Base-by-base conservation (phyloP, 2,797 vertebrate species). In the Sebastes kiyomatsui region DNA sequence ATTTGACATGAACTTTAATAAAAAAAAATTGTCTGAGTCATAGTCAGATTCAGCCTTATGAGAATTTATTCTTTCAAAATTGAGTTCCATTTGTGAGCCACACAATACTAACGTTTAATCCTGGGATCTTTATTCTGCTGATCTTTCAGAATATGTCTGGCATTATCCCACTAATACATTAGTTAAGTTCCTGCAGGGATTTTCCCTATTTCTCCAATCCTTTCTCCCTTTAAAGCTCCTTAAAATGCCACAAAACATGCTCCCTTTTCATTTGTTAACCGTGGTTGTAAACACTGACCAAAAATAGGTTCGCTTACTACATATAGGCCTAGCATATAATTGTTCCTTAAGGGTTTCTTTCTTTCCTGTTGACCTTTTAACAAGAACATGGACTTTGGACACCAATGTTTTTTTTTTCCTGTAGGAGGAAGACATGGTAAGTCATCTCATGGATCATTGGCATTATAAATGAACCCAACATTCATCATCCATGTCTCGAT, bases 181-280 rank as follows among this genome's bases (percentile, higher is more conserved):
- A 28, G 79, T 74, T 73, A 80, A 77, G 82, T 87, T 90, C 87
- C 67, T 79, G 62, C 7, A 18, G 42, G 80, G 80, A 93, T 91
- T 92, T 89, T 72, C 54, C 56, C 11, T 4, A 1, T 76, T 80
- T 61, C 35, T 69, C 42, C 27, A 77, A 83, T 72, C 82, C 76
- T 66, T 74, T 84, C 22, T 67, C 28, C 54, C 18, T 66, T 83
- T 80, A 90, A 92, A 92, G 30, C 89, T 79, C 46, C 85, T 91
- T 92, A 86, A 86, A 91, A 86, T 72, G 22, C 71, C 82, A 70
- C 65, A 80, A 83, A 80, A 56, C 35, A 27, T 18, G 16, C 59
- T 77, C 25, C 5, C 8, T 60, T 87, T 75, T 75, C 32, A 70
- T 67, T 67, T 65, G 9, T 84, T 67, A 77, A 52, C 49, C 72